Conservation (phyloP, 2,797 vertebrate genomes). For the Halcyon chelicuti region DNA sequence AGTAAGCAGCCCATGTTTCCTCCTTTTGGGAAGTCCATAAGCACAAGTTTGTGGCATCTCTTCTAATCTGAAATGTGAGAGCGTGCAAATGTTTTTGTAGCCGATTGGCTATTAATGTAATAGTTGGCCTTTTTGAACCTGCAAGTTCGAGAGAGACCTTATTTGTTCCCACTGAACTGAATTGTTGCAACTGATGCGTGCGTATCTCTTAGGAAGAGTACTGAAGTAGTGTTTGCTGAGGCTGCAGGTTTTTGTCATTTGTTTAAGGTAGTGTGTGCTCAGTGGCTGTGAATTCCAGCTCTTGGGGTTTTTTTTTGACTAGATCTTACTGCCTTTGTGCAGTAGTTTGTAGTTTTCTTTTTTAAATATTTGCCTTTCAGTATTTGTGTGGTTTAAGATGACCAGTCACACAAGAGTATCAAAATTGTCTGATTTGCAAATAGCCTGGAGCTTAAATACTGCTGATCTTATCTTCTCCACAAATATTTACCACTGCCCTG, state of each 20-base stretch:
- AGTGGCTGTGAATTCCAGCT: not conserved
- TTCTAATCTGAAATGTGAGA: too few species aligned
- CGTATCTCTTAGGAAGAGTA: fast-evolving
- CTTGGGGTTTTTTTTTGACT: not conserved
- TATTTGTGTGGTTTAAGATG: not conserved
- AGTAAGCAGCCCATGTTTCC: not conserved
- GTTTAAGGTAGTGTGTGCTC: not conserved
- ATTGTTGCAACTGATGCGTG: not conserved
- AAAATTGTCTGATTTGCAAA: not conserved
- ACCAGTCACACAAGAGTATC: not conserved
- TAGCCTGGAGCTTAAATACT: not conserved
- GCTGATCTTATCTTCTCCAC: not conserved
- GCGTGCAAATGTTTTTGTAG: not conserved
- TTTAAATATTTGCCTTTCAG: not conserved
- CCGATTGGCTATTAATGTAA: not conserved
- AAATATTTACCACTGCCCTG: not conserved
- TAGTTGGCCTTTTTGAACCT: not conserved
- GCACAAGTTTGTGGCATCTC: not conserved
- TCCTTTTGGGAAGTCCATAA: not conserved
- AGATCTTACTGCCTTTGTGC: not conserved
- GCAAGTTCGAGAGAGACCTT: not conserved
- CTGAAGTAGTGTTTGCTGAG: not conserved
- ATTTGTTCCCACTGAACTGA: not conserved
- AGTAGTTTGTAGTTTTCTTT: not conserved
- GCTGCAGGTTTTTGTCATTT: not conserved